Evolutionary conservation across 2,113 vertebrate genomes (phyloP), one percentile per base, ranked within the genome.

Genomic region (Vulpes ferrilata): DNA sequence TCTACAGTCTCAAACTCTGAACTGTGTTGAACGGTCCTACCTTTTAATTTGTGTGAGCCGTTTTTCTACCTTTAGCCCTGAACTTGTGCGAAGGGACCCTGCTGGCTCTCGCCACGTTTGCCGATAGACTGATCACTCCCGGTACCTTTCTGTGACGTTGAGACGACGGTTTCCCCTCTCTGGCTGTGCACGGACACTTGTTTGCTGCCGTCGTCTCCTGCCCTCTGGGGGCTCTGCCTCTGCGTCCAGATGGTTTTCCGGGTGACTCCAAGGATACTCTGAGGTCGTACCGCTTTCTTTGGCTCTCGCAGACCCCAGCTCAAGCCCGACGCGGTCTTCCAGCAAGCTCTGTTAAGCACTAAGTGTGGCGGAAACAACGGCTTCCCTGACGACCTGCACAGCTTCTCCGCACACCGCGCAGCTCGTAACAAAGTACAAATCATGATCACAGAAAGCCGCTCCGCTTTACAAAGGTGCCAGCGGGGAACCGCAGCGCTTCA

Each of bases 111-210:
- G 22, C 27, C 80, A 53, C 17, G 16, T 80, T 25, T n/a, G 57
- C 1, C 15, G 27, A 13, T 5, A 57, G 85, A 3, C 23, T 20
- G 11, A 19, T 12, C 10, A 2, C 4, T 0, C n/a, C 43, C 7
- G 23, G 98, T 98, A 99, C 99, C 99, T 99, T 99, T 99, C 62
- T 99, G 99, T 32, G 99, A 93, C 5, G 99, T 90, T 2, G 99
- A 99, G 13, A 98, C 11, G n/a, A 97, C 85, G 0, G 99, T 67
- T 1, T 98, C 98, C 1, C 92, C 98, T 7, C 94, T 88, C 38
- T 93, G 96, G 17, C 89, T 98, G 62, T 96, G 99, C 2, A 99
- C 95, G 0, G 99, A 98, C 78, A 98, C 98, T 0, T 97, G 97
- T 17, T 98, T 98, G 96, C 94, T 38, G 0, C 15, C 0, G 3